Evolutionary conservation across 1,140 invertebrate genomes (phyloP).

Genomic region (Procambarus clarkii): DNA sequence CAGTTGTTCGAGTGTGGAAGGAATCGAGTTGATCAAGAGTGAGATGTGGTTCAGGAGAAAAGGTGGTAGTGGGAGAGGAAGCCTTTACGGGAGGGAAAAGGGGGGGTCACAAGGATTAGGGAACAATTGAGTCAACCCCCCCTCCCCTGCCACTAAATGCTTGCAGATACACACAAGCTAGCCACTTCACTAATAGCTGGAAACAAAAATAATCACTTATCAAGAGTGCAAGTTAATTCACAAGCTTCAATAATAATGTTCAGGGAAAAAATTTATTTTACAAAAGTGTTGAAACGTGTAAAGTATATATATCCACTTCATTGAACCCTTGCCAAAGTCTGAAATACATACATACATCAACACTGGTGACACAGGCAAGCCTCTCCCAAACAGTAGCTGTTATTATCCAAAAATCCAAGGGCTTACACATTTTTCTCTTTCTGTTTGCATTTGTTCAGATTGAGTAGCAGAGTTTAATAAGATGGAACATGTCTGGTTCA

Average conservation of each 20-base stretch:
- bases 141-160: conserved; percentile 64
- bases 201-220: conserved; percentile 47
- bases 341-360: conserved; percentile 50
- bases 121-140: conserved; percentile 14
- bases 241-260: conserved; percentile 60
- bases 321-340: conserved; percentile 55
- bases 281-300: conserved; percentile 60
- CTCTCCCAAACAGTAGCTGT: conserved; percentile 45
- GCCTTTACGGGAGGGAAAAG: background rate
- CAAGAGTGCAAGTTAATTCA: conserved; percentile 61
- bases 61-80: conserved; percentile 1
- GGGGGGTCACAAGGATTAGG: background rate
- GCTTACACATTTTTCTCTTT: conserved; percentile 53
- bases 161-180: conserved; percentile 63
- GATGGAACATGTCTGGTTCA: conserved; percentile 57
- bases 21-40: background rate
- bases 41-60: conserved; percentile 5
- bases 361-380: conserved; percentile 54
- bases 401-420: conserved; percentile 55
- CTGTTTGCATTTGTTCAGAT: conserved; percentile 55
- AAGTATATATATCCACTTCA: conserved; percentile 56
- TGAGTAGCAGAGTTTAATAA: conserved; percentile 34
- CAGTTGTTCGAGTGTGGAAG: conserved; percentile 48
- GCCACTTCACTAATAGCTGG: conserved; percentile 62
- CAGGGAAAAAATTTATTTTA: conserved; percentile 68